Percentiles rank a stretch among this genome's conserved stretches.
phyloP scores from a whole-genome alignment of 2,797 vertebrate genomes.

The Argya squamiceps region DNA sequence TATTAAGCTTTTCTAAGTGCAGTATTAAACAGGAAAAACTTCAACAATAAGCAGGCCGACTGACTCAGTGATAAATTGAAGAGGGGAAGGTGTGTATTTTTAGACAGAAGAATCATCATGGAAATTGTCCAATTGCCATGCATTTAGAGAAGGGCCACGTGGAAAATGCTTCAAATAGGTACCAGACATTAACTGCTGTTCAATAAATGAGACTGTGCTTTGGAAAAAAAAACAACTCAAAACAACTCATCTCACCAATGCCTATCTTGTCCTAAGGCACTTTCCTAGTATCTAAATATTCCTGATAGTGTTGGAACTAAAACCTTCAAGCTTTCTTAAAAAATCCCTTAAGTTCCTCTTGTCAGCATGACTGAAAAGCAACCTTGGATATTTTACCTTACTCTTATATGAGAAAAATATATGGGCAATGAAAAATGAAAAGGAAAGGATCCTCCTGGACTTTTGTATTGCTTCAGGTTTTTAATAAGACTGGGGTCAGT shows the following conservation, averaged over 20 bases:
- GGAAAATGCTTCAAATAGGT: slow-evolving; percentile 3
- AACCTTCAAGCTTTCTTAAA: neutral
- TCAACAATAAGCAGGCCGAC: neutral
- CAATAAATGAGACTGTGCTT: neutral
- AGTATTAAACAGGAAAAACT: slow-evolving; percentile 23
- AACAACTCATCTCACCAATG: neutral
- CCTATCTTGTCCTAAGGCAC: neutral
- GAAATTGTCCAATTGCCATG: neutral
- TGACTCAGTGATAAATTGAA: slow-evolving; percentile 12
- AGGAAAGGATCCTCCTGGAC: neutral
- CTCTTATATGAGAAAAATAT: neutral
- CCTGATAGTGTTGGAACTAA: neutral
- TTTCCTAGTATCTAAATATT: neutral
- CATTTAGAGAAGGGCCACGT: neutral
- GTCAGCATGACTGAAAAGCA: neutral
- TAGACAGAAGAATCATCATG: slow-evolving; percentile 18
- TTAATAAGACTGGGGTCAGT: neutral
- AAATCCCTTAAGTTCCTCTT: neutral
- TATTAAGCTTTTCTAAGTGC: slow-evolving; percentile 45
- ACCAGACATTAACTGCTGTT: neutral
- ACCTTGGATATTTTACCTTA: neutral
- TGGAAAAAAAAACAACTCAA: neutral
- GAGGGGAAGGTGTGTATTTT: slow-evolving; percentile 8
- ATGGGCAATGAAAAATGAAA: neutral
- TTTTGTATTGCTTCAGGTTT: neutral